Conservation (phyloP, 2,113 vertebrate genomes). For the Lepisosteus oculatus region DNA sequence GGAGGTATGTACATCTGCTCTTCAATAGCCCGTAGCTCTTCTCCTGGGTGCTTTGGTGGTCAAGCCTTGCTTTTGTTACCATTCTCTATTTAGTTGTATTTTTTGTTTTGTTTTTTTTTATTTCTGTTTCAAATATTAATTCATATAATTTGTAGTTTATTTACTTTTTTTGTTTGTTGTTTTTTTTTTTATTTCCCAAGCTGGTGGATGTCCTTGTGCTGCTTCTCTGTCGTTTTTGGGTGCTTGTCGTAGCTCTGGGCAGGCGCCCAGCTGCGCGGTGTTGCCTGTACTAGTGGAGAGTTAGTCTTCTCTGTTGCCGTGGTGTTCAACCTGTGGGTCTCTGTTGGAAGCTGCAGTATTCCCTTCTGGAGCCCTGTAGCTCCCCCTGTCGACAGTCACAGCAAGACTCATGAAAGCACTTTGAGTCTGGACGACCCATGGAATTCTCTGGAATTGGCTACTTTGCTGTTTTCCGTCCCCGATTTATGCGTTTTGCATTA, state of each 20-base stretch:
- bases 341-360: constrained; percentile 60
- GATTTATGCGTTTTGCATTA: no score
- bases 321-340: constrained; percentile 47
- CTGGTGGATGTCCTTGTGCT: constrained; percentile 44
- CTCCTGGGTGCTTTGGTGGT: constrained; percentile 76
- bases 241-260: constrained; percentile 34
- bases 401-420: not conserved
- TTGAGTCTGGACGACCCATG: no score
- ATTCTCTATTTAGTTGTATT: constrained; percentile 29
- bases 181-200: constrained; percentile 49
- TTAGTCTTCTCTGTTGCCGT: constrained; percentile 51
- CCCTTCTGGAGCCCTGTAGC: constrained; percentile 8
- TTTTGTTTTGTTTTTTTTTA: constrained; percentile 28
- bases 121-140: constrained; percentile 4
- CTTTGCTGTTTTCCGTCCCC: no score
- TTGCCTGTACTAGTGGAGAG: constrained; percentile 48
- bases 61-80: constrained; percentile 62
- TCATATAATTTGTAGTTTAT: constrained; percentile 38
- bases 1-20: constrained; percentile 94
- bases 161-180: constrained; percentile 48
- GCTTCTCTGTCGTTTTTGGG: constrained; percentile 41
- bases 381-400: not conserved
- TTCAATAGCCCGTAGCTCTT: constrained; percentile 67
- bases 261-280: constrained; percentile 28
- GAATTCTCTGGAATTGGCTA: no score